Conservation (phyloP, 2,888 invertebrate genomes). For the Epinotia nisella region DNA sequence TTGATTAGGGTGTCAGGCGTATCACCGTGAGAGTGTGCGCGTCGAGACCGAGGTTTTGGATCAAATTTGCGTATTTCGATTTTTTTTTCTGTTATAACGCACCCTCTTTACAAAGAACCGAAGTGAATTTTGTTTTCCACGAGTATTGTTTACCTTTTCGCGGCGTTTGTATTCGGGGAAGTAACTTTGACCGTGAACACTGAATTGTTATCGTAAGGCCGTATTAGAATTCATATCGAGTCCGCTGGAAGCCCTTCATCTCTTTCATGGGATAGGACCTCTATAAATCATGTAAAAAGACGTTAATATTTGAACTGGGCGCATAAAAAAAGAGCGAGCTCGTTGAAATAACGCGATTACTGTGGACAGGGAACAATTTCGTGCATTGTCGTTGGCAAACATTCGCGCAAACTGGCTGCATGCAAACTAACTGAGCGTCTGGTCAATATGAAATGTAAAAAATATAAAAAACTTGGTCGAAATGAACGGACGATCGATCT, state of each 20-base stretch:
- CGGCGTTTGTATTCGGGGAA: constrained; percentile 16
- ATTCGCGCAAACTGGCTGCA: constrained; percentile 54
- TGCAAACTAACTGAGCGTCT: constrained; percentile 71
- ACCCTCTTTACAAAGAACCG: constrained; percentile 61
- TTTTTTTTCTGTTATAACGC: constrained; percentile 66
- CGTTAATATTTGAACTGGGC: constrained; percentile 70
- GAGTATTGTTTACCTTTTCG: constrained; percentile 27
- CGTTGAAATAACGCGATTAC: constrained; percentile 51
- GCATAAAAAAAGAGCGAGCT: constrained; percentile 67
- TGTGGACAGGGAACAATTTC: constrained; percentile 50
- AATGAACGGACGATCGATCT: constrained; percentile 83
- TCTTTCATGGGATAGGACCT: constrained; percentile 71
- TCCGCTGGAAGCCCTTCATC: constrained; percentile 71
- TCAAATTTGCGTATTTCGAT: constrained; percentile 83
- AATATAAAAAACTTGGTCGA: constrained; percentile 65
- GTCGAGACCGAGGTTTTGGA: constrained; percentile 79
- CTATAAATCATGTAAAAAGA: constrained; percentile 76
- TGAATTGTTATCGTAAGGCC: constrained; percentile 59
- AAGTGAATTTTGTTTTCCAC: constrained; percentile 61
- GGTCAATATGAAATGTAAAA: constrained; percentile 76
- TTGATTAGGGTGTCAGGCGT: constrained; percentile 85
- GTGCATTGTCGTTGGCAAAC: constrained; percentile 61
- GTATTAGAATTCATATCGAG: constrained; percentile 78
- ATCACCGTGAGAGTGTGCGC: constrained; percentile 83
- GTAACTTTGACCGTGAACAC: constrained; percentile 28